Percentiles rank a stretch among this genome's conserved stretches.
phyloP scores from a whole-genome alignment of 1,140 invertebrate genomes.

The Drosophila neocordata region DNA sequence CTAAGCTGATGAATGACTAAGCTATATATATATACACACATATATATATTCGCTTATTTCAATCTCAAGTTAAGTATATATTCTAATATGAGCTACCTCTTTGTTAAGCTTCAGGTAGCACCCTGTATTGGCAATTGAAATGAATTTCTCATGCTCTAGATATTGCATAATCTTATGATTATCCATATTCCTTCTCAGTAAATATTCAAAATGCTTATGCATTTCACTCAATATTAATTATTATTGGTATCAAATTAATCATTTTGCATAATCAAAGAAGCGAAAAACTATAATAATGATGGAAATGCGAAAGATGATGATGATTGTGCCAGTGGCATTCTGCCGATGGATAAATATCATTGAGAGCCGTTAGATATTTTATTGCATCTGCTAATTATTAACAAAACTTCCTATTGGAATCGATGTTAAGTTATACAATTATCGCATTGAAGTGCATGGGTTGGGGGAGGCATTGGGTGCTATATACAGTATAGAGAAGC shows the following conservation, averaged over 20 bases:
- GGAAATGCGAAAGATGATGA: neutral
- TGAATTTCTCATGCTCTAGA: constrained; percentile 1
- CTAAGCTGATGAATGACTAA: too few relatives aligned
- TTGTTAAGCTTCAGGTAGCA: neutral
- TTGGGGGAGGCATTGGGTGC: constrained; percentile 25
- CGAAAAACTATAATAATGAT: constrained; percentile 19
- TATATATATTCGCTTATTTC: too few relatives aligned
- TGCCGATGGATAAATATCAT: neutral
- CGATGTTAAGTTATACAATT: constrained; percentile 50
- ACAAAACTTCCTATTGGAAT: constrained; percentile 27
- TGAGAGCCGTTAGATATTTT: constrained; percentile 12
- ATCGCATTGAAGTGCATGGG: constrained; percentile 20
- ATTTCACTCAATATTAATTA: constrained; percentile 15
- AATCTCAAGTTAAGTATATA: too few relatives aligned
- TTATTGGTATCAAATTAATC: constrained; percentile 23
- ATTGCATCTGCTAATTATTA: constrained; percentile 61
- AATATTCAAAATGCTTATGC: constrained; percentile 7
- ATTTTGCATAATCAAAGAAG: constrained; percentile 50
- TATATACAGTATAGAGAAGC: neutral
- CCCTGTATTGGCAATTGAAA: neutral
- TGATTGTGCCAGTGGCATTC: constrained; percentile 23
- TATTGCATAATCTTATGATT: constrained; percentile 13
- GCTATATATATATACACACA: too few relatives aligned
- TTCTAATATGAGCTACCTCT: neutral
- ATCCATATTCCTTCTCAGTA: constrained; percentile 8